These are phyloP conservation scores for Muscina levida DNA, from an alignment of 2,888 invertebrate genomes.

Conservation along the genomic window DNA sequence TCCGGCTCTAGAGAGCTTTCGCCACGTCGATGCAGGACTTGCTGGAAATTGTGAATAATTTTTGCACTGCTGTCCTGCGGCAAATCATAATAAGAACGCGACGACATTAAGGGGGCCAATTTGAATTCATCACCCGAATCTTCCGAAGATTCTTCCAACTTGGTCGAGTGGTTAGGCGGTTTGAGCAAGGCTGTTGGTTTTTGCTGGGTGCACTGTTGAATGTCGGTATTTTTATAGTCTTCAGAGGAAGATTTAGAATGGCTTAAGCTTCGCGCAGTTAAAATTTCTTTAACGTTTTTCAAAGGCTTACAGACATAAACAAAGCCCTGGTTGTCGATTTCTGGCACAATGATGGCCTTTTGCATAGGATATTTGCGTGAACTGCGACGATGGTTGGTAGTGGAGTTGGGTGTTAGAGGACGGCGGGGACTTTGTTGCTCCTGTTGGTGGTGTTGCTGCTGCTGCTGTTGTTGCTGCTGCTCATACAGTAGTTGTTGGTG, in stretches of 20 bases:
- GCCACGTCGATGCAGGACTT: slow-evolving; percentile 63
- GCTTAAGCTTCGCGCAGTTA: slow-evolving; percentile 66
- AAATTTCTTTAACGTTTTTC: slow-evolving; percentile 67
- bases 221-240: slow-evolving; percentile 21
- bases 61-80: slow-evolving; percentile 50
- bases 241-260: slow-evolving; percentile 67
- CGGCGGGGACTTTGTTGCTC: slow-evolving; percentile 12
- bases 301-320: slow-evolving; percentile 68
- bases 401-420: slow-evolving; percentile 20
- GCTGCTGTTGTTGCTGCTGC: slow-evolving; percentile 37
- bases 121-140: slow-evolving; percentile 64
- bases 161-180: too few species aligned
- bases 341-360: slow-evolving; percentile 53
- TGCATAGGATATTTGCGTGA: neutral
- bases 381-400: neutral
- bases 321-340: slow-evolving; percentile 9
- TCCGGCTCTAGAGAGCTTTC: slow-evolving; percentile 59
- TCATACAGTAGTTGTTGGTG: slow-evolving; percentile 7
- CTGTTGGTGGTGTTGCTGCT: slow-evolving; percentile 31
- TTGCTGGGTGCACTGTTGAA: neutral
- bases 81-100: slow-evolving; percentile 32
- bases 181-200: neutral
- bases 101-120: slow-evolving; percentile 63
- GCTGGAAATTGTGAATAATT: slow-evolving; percentile 66
- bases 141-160: slow-evolving; percentile 22